Percentiles rank a stretch among this genome's conserved stretches.
phyloP scores from a whole-genome alignment of 2,888 invertebrate species.

The Drosophila emarginata region DNA sequence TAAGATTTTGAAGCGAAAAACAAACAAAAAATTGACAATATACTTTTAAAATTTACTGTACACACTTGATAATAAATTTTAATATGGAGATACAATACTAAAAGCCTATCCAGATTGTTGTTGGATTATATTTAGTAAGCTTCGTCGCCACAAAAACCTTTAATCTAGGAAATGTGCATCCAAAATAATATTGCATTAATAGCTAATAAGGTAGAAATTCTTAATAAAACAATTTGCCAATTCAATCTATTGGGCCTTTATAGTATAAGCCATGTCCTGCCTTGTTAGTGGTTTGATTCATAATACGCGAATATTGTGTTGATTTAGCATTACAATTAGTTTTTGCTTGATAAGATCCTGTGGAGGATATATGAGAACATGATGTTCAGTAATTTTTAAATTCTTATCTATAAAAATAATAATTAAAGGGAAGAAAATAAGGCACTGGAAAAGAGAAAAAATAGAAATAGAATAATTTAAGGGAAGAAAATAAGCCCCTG shows the following conservation, averaged over 20 bases:
- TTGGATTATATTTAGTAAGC: conserved; percentile 16
- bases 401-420: no score
- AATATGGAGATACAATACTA: not conserved
- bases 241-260: conserved; percentile 40
- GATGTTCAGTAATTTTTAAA: not conserved
- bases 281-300: conserved; percentile 89
- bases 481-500: no score
- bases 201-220: conserved; percentile 51
- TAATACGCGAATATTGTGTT: conserved; percentile 91
- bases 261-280: conserved; percentile 43
- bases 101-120: not conserved
- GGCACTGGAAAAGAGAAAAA: no score
- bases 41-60: not conserved
- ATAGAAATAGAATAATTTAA: no score
- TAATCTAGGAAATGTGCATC: conserved; percentile 46
- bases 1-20: not conserved
- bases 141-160: conserved; percentile 33
- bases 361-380: not conserved
- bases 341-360: conserved; percentile 84
- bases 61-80: not conserved
- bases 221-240: conserved; percentile 39
- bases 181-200: conserved; percentile 56
- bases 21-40: not conserved
- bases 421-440: no score
- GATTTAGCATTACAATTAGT: conserved; percentile 10